These are phyloP conservation scores for Zele albiditarsus DNA, from an alignment of 2,888 invertebrate genomes.

Conservation along the genomic window DNA sequence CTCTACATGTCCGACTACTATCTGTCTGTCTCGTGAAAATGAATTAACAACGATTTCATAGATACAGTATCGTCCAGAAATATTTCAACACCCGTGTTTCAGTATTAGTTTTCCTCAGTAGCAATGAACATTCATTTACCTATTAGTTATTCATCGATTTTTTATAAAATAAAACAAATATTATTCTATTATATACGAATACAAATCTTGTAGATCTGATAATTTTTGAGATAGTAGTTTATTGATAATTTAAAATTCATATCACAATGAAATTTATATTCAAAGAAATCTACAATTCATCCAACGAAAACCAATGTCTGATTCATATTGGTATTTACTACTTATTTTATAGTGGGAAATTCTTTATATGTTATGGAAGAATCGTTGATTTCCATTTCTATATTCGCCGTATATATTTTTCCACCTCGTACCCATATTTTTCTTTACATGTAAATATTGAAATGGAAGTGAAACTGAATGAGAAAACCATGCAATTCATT, in stretches of 20 bases:
- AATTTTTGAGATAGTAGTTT: not conserved
- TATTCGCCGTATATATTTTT: not conserved
- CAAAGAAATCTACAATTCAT: not conserved
- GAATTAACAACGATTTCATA: conserved; percentile 55
- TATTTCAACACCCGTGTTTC: no score
- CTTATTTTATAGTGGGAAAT: conserved; percentile 8
- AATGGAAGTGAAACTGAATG: conserved; percentile 4
- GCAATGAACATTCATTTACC: no score
- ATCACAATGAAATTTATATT: not conserved
- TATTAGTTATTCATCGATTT: no score
- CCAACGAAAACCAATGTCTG: conserved; percentile 3
- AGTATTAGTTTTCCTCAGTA: not conserved
- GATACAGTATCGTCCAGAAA: not conserved
- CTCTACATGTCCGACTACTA: conserved; percentile 49
- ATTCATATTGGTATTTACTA: conserved; percentile 24
- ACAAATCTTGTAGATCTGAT: not conserved
- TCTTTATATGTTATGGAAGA: not conserved
- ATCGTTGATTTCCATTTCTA: not conserved
- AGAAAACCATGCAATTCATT: conserved; percentile 59
- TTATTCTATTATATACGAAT: no score
- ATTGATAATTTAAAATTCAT: not conserved
- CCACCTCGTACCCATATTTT: not conserved
- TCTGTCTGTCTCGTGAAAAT: conserved; percentile 55
- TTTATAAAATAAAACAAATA: no score
- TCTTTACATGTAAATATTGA: not conserved